Conservation (phyloP, 2,113 vertebrate genomes). For the Zapus hudsonius region DNA sequence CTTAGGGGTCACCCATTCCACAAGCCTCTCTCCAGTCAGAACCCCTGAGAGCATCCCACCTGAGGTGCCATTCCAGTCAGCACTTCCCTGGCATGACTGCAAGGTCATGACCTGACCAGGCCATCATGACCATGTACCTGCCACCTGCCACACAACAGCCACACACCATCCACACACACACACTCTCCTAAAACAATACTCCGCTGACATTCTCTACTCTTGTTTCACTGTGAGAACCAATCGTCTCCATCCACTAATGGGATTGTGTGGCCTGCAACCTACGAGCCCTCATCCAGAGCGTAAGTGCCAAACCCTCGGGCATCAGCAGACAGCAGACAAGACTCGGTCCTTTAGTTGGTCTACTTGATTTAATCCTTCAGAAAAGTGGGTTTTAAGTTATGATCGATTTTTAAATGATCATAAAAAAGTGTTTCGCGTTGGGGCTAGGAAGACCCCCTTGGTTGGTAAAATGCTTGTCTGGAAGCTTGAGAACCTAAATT, state of each 20-base stretch:
- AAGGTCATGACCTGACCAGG: too few relatives aligned
- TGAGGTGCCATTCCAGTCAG: not conserved
- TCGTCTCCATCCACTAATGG: not conserved
- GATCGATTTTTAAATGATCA: not conserved
- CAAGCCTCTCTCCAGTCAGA: not conserved
- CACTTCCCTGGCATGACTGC: not conserved
- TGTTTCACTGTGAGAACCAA: not conserved
- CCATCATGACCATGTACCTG: not conserved
- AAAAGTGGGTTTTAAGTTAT: not conserved
- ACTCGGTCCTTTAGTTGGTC: not conserved
- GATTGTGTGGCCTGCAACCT: not conserved
- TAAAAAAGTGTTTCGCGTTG: too few relatives aligned
- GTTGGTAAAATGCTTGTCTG: too few relatives aligned
- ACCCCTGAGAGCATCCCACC: not conserved
- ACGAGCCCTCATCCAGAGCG: not conserved
- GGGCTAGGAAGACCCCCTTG: too few relatives aligned
- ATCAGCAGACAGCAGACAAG: not conserved
- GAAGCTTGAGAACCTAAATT: too few relatives aligned
- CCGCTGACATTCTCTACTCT: not conserved
- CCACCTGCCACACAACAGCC: not conserved
- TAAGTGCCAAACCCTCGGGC: not conserved
- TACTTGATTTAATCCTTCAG: not conserved
- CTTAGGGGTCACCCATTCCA: not conserved
- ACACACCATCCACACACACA: not conserved
- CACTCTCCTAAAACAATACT: too few relatives aligned